These are phyloP conservation scores for Drosophila littoralis DNA, from an alignment of 1,140 invertebrate species.

Conservation along the genomic window DNA sequence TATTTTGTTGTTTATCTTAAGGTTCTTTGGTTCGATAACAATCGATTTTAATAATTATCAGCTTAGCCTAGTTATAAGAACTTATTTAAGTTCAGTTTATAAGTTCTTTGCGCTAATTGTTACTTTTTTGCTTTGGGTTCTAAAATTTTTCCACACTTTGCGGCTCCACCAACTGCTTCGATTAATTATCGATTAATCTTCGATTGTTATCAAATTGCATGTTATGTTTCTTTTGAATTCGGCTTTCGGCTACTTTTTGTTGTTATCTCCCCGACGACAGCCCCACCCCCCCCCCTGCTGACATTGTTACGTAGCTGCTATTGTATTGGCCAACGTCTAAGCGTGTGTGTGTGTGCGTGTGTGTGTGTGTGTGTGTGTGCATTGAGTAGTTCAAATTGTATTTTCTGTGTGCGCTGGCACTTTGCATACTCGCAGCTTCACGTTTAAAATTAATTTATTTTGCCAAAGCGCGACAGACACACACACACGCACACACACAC, in stretches of 20 bases:
- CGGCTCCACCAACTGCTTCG: too few relatives aligned
- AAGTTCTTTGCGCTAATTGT: too few relatives aligned
- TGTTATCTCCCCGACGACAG: background rate
- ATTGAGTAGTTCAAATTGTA: slow-evolving; percentile 69
- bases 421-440: slow-evolving; percentile 52
- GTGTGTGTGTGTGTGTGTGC: slow-evolving; percentile 14
- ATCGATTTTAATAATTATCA: too few relatives aligned
- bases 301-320: slow-evolving; percentile 5
- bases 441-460: slow-evolving; percentile 81
- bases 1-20: too few relatives aligned
- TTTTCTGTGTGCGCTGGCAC: slow-evolving; percentile 56
- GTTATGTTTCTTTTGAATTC: background rate
- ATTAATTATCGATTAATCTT: background rate
- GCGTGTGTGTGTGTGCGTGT: slow-evolving; percentile 12
- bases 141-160: too few relatives aligned
- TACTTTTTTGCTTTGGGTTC: too few relatives aligned
- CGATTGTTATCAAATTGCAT: background rate
- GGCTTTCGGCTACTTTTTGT: background rate
- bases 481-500: slow-evolving; percentile 18
- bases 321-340: slow-evolving; percentile 33
- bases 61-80: too few relatives aligned
- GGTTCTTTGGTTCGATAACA: too few relatives aligned
- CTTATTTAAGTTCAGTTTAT: too few relatives aligned
- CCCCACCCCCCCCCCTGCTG: background rate
- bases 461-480: slow-evolving; percentile 39